Evolutionary conservation across 2,888 invertebrate species (phyloP).

Genomic region (Epinotia nisella): DNA sequence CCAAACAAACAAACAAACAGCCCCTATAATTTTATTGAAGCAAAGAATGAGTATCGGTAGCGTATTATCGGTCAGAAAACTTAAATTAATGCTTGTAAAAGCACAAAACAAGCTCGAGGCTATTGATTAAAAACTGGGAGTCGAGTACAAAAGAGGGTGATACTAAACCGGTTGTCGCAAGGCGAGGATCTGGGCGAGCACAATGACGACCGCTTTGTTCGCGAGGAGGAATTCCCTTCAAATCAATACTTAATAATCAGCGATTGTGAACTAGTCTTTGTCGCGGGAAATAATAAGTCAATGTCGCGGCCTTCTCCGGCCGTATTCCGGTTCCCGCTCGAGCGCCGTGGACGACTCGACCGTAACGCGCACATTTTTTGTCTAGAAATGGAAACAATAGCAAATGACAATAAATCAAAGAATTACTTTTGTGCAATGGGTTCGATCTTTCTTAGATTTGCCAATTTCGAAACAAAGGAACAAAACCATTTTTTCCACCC

Average conservation of each 20-base stretch:
- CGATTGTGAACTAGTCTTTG: conserved; percentile 73
- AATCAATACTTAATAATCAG: conserved; percentile 73
- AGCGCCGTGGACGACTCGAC: conserved; percentile 54
- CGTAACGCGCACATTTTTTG: conserved; percentile 67
- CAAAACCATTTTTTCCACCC: conserved; percentile 77
- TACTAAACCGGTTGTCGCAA: conserved; percentile 67
- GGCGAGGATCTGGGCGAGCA: conserved; percentile 63
- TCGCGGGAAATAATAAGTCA: conserved; percentile 69
- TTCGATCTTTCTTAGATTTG: conserved; percentile 67
- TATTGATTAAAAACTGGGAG: conserved; percentile 60
- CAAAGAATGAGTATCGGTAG: conserved; percentile 54
- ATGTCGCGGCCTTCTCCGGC: conserved; percentile 71
- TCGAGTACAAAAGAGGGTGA: conserved; percentile 64
- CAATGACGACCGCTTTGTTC: conserved; percentile 63
- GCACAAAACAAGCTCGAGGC: conserved; percentile 55
- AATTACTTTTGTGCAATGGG: conserved; percentile 74
- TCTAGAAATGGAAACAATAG: conserved; percentile 66
- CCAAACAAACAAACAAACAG: conserved; percentile 61
- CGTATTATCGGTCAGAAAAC: conserved; percentile 52
- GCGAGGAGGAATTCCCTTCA: conserved; percentile 58
- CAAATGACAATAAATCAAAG: conserved; percentile 75
- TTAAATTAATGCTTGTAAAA: conserved; percentile 54
- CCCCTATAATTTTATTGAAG: conserved; percentile 59
- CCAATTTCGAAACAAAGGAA: conserved; percentile 73
- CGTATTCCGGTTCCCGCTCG: conserved; percentile 66